Evolutionary conservation across 92 coral and sea anemone species (phyloP).

Genomic region (Parazoanthus swiftii): DNA sequence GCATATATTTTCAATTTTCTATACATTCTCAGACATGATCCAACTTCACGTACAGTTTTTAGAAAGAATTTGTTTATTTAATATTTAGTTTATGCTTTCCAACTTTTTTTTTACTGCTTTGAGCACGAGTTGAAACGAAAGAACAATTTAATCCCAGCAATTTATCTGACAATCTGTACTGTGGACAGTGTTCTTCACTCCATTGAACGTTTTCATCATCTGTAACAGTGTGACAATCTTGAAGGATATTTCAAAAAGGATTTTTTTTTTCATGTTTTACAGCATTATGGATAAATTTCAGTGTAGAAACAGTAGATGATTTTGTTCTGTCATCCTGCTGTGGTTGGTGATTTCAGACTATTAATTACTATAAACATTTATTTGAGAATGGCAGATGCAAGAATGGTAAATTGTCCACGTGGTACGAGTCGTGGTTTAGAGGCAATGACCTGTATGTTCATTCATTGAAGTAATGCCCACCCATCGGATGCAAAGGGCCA

Average conservation of each 20-base stretch:
- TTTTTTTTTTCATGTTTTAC: background rate
- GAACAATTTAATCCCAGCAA: no score
- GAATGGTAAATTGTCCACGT: background rate
- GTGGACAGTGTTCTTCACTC: background rate
- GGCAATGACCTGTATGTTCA: slow-evolving; percentile 3
- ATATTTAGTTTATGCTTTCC: no score
- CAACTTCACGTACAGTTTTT: no score
- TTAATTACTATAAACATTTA: background rate
- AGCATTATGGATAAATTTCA: background rate
- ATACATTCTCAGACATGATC: no score
- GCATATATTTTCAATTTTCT: no score
- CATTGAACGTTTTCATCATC: background rate
- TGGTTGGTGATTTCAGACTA: background rate
- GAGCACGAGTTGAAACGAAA: no score
- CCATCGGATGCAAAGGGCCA: background rate
- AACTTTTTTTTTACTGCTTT: no score
- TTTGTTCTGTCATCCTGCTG: background rate
- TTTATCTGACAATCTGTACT: background rate
- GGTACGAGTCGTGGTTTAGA: background rate
- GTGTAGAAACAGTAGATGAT: background rate
- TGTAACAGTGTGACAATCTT: background rate
- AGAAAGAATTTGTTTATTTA: no score
- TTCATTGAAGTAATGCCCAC: background rate
- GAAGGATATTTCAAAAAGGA: background rate
- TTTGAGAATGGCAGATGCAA: slow-evolving; percentile 4